Conservation (phyloP, 2,888 invertebrate species). For the Gasteruption jaculator region DNA sequence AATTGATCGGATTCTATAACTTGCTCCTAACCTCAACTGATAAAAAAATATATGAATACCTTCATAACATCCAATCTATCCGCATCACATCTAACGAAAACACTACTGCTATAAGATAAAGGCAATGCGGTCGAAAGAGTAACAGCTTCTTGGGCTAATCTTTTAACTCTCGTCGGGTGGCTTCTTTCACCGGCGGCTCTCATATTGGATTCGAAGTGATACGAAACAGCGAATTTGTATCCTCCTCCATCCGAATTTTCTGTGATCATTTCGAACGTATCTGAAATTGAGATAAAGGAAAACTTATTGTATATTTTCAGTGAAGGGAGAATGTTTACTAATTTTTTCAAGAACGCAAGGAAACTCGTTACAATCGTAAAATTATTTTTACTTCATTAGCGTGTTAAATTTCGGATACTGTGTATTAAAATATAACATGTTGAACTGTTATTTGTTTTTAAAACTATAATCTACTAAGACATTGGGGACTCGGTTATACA, state of each 20-base stretch:
- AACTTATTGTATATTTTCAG: too few species aligned
- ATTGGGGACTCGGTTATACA: too few species aligned
- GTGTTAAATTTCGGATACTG: too few species aligned
- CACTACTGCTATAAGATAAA: conserved; percentile 87
- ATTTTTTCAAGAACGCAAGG: too few species aligned
- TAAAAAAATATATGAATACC: conserved; percentile 52
- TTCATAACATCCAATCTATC: conserved; percentile 95
- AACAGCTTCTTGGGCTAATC: conserved; percentile 92
- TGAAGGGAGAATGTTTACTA: too few species aligned
- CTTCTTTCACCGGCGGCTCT: conserved; percentile 81
- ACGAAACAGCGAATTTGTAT: conserved; percentile 79
- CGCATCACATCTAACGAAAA: conserved; percentile 92
- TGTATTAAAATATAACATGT: too few species aligned
- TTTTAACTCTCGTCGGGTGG: conserved; percentile 82
- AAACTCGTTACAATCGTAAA: too few species aligned
- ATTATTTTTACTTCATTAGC: too few species aligned
- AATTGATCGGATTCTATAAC: background rate
- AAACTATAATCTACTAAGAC: too few species aligned
- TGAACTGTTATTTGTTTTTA: too few species aligned
- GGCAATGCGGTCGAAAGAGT: conserved; percentile 90
- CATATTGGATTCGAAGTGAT: conserved; percentile 86
- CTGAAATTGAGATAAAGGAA: too few species aligned
- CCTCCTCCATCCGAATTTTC: conserved; percentile 71
- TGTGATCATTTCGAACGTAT: conserved; percentile 87
- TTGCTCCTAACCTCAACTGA: background rate